These are phyloP conservation scores for Hydrolagus affinis DNA, from an alignment of 2,113 vertebrate genomes.

Conservation along the genomic window DNA sequence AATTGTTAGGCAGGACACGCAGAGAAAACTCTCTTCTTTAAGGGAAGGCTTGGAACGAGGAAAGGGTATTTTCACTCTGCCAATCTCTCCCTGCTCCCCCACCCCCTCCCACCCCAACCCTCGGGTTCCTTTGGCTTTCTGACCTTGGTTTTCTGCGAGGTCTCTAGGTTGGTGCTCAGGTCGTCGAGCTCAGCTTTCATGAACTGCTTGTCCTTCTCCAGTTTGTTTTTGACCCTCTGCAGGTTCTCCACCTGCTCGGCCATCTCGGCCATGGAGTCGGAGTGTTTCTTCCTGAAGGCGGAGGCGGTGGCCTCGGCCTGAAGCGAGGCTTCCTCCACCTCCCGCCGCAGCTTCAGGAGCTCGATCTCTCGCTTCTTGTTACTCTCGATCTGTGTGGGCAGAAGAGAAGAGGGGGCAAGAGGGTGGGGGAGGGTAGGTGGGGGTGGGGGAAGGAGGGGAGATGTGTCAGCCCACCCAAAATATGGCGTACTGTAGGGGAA, in stretches of 20 bases:
- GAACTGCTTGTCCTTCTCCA: slow-evolving; percentile 58
- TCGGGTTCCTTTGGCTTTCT: not conserved
- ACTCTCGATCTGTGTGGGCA: slow-evolving; percentile 49
- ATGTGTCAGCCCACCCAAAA: too few relatives aligned
- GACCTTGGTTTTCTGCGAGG: slow-evolving; percentile 51
- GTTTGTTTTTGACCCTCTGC: slow-evolving; percentile 50
- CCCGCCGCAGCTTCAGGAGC: slow-evolving; percentile 51
- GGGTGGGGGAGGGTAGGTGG: too few relatives aligned
- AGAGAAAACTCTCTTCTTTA: too few relatives aligned
- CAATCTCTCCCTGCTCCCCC: not conserved
- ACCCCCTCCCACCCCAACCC: too few relatives aligned
- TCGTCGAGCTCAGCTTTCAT: slow-evolving; percentile 54
- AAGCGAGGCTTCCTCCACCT: slow-evolving; percentile 53
- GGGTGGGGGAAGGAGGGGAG: too few relatives aligned
- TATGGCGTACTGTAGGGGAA: too few relatives aligned
- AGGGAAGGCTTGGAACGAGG: too few relatives aligned
- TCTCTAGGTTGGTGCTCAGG: slow-evolving; percentile 46
- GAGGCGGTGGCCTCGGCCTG: slow-evolving; percentile 47
- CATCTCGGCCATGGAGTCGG: slow-evolving; percentile 43
- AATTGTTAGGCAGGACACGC: not conserved
- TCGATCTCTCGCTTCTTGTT: slow-evolving; percentile 52
- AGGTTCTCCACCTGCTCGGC: slow-evolving; percentile 56
- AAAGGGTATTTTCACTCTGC: not conserved
- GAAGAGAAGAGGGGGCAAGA: not conserved
- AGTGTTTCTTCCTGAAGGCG: slow-evolving; percentile 49